Percentiles rank a stretch among this genome's conserved stretches.
Conservation (phyloP, 2,888 invertebrate species). For the Callyntrura sp. region DNA sequence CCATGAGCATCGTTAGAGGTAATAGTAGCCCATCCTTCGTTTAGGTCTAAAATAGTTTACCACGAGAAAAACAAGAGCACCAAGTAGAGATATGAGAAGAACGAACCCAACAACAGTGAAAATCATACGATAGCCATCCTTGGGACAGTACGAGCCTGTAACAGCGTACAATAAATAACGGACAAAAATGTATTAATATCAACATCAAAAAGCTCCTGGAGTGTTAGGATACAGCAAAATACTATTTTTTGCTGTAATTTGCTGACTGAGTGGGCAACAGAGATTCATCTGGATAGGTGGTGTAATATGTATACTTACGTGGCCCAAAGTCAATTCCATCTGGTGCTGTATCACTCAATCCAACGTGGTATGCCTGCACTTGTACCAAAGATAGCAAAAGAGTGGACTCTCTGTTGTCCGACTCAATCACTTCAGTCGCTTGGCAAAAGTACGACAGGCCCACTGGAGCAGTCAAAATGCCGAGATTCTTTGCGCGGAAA, state of each 20-base stretch:
- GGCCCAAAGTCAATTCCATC: slow-evolving; percentile 70
- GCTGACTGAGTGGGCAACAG: no score
- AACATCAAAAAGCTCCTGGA: no score
- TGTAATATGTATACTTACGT: slow-evolving; percentile 50
- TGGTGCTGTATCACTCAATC: slow-evolving; percentile 66
- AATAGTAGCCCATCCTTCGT: slow-evolving; percentile 47
- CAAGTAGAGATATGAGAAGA: slow-evolving; percentile 38
- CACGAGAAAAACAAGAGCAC: slow-evolving; percentile 55
- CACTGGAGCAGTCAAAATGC: slow-evolving; percentile 64
- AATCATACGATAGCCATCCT: slow-evolving; percentile 62
- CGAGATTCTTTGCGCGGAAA: slow-evolving; percentile 62
- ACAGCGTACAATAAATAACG: no score
- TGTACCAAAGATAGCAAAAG: slow-evolving; percentile 62
- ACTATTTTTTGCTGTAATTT: no score
- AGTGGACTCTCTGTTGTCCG: slow-evolving; percentile 45
- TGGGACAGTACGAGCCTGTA: slow-evolving; percentile 62
- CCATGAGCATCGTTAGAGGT: slow-evolving; percentile 13
- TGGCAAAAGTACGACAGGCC: slow-evolving; percentile 72
- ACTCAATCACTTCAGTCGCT: slow-evolving; percentile 65
- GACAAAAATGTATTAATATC: no score
- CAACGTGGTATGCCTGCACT: slow-evolving; percentile 59
- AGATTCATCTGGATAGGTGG: no score
- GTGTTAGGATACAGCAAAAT: no score
- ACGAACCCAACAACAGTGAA: slow-evolving; percentile 57
- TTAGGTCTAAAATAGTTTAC: slow-evolving; percentile 46